Base-by-base conservation (phyloP, 2,113 vertebrate species). In the Rattus norvegicus region DNA sequence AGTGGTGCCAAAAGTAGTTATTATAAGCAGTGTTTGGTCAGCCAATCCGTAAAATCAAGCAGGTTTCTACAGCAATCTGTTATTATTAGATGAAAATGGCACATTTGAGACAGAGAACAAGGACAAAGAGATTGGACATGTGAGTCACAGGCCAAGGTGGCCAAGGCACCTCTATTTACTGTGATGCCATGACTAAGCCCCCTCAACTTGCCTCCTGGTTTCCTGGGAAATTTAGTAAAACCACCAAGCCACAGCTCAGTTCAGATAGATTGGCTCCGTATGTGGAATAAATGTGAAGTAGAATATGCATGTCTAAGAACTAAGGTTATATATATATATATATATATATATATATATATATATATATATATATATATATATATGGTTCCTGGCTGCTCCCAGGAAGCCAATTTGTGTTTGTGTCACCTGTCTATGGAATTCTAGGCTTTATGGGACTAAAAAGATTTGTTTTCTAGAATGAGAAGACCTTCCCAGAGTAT, bases 1-100 rank as follows among this genome's bases (percentile, higher is more conserved):
- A 7, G 39, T 65, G 61, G 26, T 61, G 47, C 28, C 89, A 93
- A 96, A 93, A 73, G 65, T 92, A 59, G 39, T 77, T 63, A 76
- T 65, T 87, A 73, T 70, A 59, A 88, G 19, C 52, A 65, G 89
- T 33, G 56, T 90, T 80, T n/a, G 69, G 12, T 87, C 73, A 72
- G 91, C 39, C 75, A 93, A 76, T 22, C 59, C 20, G 33, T 73
- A 92, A 95, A 72, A 75, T 75, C 49, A 70, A 85, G 65, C 26
- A 95, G 36, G 63, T 72, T 43, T 16, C 72, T 43, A 56, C 22
- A 67, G 59, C 5, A 65, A 69, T 75, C 54, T 30, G n/a, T 63
- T 39, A 94, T n/a, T 80, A 84, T 63, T 63, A 91, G 33, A 49
- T 88, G 24, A 86, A 89, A 93, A 76, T 2, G 6, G 30, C 26